phyloP scores from a whole-genome alignment of 2,888 invertebrate genomes.

The Lycophotia porphyrea region DNA sequence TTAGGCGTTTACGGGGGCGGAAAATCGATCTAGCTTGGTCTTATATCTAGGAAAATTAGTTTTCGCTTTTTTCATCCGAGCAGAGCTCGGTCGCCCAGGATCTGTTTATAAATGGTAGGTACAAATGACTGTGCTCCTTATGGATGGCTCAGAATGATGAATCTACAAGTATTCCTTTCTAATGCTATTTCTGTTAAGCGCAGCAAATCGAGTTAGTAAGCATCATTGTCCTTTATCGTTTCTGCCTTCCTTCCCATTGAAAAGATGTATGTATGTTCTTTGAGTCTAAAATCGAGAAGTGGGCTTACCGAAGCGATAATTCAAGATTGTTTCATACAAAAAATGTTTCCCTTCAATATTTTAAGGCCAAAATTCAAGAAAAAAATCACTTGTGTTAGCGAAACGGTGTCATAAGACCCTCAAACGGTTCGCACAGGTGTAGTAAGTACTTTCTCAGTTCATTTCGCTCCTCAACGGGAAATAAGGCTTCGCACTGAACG shows the following conservation, averaged over 20 bases:
- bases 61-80: too few relatives aligned
- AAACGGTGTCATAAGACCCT: conserved; percentile 15
- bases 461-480: conserved; percentile 28
- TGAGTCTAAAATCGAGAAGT: not conserved
- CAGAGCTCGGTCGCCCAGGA: too few relatives aligned
- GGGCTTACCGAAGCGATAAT: not conserved
- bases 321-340: not conserved
- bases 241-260: not conserved
- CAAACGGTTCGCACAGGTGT: conserved; percentile 32
- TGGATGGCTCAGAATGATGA: not conserved
- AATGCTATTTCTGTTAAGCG: not conserved
- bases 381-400: not conserved
- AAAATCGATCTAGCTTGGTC: too few relatives aligned
- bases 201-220: not conserved
- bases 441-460: conserved; percentile 27
- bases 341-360: not conserved
- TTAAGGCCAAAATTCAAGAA: not conserved
- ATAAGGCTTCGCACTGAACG: conserved; percentile 26
- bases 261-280: not conserved
- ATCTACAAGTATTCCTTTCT: not conserved
- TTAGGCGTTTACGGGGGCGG: not conserved
- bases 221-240: not conserved
- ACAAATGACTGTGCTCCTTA: not conserved
- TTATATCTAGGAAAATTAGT: too few relatives aligned
- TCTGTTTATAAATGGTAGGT: not conserved